A percentile compares a stretch with the other conserved stretches of the same genome.
Conservation (phyloP, 1,140 invertebrate species). For the Apocrypta bakeri region DNA sequence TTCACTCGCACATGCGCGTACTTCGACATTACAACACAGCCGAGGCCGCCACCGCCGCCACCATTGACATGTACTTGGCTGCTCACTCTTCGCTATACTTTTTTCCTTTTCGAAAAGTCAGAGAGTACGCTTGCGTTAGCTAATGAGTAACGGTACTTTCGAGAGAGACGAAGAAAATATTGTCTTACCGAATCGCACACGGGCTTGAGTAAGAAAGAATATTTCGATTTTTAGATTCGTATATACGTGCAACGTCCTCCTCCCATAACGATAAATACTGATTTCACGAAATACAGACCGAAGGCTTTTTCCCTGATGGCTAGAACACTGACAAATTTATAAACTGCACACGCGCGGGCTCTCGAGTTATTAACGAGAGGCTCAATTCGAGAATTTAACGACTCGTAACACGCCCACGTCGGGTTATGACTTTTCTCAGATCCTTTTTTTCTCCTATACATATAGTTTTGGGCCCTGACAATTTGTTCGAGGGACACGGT, state of each 20-base stretch:
- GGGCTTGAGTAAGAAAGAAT: background rate
- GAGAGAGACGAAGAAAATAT: background rate
- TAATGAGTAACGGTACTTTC: conserved; percentile 8
- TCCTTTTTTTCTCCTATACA: background rate
- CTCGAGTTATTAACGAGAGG: conserved; percentile 24
- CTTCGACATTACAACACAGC: conserved; percentile 24
- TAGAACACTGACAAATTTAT: conserved; percentile 3
- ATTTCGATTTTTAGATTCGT: background rate
- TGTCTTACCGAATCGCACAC: background rate
- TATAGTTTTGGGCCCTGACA: background rate
- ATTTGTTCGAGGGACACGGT: conserved; percentile 19
- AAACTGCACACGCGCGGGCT: background rate
- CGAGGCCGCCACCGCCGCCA: background rate
- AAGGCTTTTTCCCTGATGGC: background rate
- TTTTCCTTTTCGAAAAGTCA: background rate
- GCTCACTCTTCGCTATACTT: background rate
- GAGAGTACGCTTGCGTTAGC: background rate
- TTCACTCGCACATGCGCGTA: background rate
- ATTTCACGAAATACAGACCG: conserved; percentile 16
- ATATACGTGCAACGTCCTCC: background rate
- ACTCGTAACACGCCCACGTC: conserved; percentile 22
- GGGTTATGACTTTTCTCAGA: conserved; percentile 42
- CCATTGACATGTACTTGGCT: conserved; percentile 28
- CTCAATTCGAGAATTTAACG: conserved; percentile 17
- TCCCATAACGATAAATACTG: conserved; percentile 18